These are phyloP conservation scores for Saccopteryx leptura DNA, from an alignment of 2,113 vertebrate genomes.

Conservation along the genomic window DNA sequence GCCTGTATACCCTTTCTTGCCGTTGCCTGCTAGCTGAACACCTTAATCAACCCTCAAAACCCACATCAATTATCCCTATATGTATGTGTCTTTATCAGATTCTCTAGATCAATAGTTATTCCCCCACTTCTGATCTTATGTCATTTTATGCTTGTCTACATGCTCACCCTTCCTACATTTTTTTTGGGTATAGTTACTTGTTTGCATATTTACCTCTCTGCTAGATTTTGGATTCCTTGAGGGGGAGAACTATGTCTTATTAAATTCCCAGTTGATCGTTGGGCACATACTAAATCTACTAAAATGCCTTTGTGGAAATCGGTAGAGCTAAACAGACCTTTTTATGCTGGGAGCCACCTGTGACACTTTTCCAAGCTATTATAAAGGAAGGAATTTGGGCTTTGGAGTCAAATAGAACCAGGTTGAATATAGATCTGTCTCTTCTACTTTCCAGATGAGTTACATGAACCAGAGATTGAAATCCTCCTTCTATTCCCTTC, in stretches of 20 bases:
- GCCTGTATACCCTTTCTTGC: not conserved
- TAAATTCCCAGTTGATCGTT: not conserved
- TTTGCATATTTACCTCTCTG: not conserved
- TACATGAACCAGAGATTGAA: not conserved
- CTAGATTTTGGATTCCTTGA: not conserved
- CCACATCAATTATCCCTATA: not conserved
- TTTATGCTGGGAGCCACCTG: not conserved
- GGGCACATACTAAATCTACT: not conserved
- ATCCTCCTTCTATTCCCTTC: not conserved
- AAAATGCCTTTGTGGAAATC: not conserved
- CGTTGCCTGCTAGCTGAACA: not conserved
- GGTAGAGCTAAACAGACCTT: not conserved
- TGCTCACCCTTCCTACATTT: not conserved
- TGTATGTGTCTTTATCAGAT: not conserved
- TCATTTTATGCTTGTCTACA: not conserved
- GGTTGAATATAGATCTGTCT: not conserved
- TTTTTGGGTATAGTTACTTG: not conserved
- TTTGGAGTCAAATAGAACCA: not conserved
- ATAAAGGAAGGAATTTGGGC: not conserved
- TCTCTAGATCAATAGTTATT: not conserved
- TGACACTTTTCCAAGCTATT: not conserved
- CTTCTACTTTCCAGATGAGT: not conserved
- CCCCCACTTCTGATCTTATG: not conserved
- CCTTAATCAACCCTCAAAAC: not conserved
- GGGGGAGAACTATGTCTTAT: not conserved